Evolutionary conservation across 2,888 invertebrate genomes (phyloP).

Genomic region (Meiosimyza decipiens): DNA sequence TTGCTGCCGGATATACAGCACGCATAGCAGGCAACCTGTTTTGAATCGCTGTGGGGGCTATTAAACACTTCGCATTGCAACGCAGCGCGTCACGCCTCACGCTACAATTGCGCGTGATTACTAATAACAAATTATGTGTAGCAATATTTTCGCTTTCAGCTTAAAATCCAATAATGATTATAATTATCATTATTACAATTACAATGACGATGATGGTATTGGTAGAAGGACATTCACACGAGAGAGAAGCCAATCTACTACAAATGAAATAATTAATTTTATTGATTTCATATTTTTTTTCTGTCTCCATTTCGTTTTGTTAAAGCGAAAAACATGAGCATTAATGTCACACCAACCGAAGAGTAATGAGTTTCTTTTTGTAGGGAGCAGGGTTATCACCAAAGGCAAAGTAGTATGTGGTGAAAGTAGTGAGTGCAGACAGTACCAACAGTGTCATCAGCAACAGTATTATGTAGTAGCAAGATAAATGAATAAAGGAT

Average conservation of each 20-base stretch:
- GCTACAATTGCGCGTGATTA: slow-evolving; percentile 32
- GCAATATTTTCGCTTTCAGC: slow-evolving; percentile 16
- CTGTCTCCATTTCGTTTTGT: not conserved
- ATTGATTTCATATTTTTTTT: slow-evolving; percentile 37
- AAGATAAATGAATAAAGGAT: slow-evolving; percentile 14
- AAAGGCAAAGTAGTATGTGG: not conserved
- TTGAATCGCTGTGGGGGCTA: not conserved
- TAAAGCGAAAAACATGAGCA: slow-evolving; percentile 3
- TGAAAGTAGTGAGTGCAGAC: no score
- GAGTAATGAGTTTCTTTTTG: slow-evolving; percentile 7
- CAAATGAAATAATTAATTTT: slow-evolving; percentile 43
- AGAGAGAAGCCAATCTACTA: not conserved
- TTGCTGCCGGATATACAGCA: not conserved
- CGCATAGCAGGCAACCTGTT: not conserved
- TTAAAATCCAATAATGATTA: slow-evolving; percentile 4
- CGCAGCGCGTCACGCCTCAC: no score
- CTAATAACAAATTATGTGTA: slow-evolving; percentile 38
- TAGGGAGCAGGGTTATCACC: not conserved
- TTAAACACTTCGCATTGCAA: slow-evolving; percentile 10
- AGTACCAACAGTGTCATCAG: not conserved
- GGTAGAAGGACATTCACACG: not conserved
- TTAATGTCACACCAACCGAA: slow-evolving; percentile 12
- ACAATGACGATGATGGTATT: not conserved
- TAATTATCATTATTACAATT: not conserved
- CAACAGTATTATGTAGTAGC: not conserved